phyloP scores from a whole-genome alignment of 2,888 invertebrate species.

The Villa cingulata region DNA sequence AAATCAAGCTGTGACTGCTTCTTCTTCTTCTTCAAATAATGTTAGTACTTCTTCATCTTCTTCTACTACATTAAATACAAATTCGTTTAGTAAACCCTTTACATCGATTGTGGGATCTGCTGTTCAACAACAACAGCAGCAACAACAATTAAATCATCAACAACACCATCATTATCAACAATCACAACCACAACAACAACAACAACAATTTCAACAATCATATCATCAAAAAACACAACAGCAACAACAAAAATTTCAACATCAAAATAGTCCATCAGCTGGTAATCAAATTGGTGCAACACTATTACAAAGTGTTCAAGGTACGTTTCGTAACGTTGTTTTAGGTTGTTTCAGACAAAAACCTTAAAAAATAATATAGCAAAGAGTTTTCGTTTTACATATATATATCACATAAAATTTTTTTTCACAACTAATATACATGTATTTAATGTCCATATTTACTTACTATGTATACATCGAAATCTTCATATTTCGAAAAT shows the following conservation, averaged over 20 bases:
- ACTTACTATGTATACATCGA: no score
- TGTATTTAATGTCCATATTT: no score
- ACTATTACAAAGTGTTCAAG: conserved; percentile 38
- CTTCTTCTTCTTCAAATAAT: neutral
- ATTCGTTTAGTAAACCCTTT: conserved; percentile 2
- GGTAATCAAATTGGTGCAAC: conserved; percentile 20
- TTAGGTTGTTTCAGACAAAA: no score
- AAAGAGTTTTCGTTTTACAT: no score
- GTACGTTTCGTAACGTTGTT: no score
- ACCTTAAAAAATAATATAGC: no score
- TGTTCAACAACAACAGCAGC: conserved; percentile 3
- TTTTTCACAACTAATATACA: no score
- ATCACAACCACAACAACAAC: conserved; percentile 5
- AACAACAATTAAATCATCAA: neutral
- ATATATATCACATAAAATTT: no score
- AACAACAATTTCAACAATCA: neutral
- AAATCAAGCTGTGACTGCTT: no score
- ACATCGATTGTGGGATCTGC: neutral
- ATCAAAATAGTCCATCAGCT: conserved; percentile 7
- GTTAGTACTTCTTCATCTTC: neutral
- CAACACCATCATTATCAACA: no score
- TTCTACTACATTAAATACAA: conserved; percentile 4
- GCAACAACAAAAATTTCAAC: conserved; percentile 7
- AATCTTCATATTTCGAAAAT: no score
- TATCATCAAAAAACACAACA: neutral